Evolutionary conservation across 2,888 invertebrate genomes (phyloP).

Genomic region (Drosophila barbarae): DNA sequence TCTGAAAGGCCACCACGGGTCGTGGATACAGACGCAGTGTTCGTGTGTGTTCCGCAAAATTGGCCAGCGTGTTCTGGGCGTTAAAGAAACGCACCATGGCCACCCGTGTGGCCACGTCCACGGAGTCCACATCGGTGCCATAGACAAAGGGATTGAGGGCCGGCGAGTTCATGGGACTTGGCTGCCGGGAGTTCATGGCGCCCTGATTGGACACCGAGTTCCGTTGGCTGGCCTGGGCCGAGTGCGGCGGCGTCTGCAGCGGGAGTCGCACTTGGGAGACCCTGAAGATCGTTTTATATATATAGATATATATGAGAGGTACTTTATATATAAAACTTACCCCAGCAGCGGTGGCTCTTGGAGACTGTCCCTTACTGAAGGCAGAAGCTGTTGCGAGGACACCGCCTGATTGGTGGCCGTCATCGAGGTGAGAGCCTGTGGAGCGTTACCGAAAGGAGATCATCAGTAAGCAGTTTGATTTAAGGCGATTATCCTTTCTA

Average conservation of each 20-base stretch:
- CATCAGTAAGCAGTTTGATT: background rate
- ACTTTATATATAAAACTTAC: slow-evolving; percentile 71
- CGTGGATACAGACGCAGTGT: slow-evolving; percentile 97
- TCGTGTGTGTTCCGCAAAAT: slow-evolving; percentile 98
- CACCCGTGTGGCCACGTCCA: slow-evolving; percentile 98
- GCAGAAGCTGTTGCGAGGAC: slow-evolving; percentile 82
- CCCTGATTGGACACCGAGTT: slow-evolving; percentile 80
- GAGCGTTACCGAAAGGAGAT: background rate
- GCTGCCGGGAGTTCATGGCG: slow-evolving; percentile 80
- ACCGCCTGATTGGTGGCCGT: slow-evolving; percentile 83
- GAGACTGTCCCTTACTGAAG: slow-evolving; percentile 84
- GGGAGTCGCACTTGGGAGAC: slow-evolving; percentile 77
- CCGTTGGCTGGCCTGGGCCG: slow-evolving; percentile 77
- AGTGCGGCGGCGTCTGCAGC: slow-evolving; percentile 76
- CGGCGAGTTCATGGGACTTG: slow-evolving; percentile 82
- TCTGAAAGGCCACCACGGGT: slow-evolving; percentile 99
- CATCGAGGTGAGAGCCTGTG: slow-evolving; percentile 81
- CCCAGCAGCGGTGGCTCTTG: slow-evolving; percentile 82
- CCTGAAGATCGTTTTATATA: slow-evolving; percentile 43
- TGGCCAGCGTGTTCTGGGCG: slow-evolving; percentile 96
- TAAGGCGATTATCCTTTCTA: background rate
- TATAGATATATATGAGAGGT: accelerated
- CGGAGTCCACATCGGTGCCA: slow-evolving; percentile 97
- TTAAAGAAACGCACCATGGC: slow-evolving; percentile 99
- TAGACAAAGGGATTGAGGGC: slow-evolving; percentile 91